These are phyloP conservation scores for Cephalopholis sonnerati DNA, from an alignment of 2,113 vertebrate genomes.

Conservation along the genomic window DNA sequence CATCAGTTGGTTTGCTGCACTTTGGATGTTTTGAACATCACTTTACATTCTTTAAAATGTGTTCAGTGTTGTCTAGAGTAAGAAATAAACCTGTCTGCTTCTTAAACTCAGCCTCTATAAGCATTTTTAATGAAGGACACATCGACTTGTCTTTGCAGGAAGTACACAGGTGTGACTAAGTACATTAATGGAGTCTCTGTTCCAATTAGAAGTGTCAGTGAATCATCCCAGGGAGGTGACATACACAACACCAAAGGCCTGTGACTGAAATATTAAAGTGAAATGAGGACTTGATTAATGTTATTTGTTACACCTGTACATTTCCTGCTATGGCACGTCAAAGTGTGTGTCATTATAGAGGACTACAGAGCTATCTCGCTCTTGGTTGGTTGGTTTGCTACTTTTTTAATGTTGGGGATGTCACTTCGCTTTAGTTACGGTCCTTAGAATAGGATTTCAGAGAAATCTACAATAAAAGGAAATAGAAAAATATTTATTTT, in stretches of 20 bases:
- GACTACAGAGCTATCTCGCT: background rate
- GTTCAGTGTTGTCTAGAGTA: background rate
- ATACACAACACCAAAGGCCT: background rate
- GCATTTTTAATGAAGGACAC: conserved; percentile 1
- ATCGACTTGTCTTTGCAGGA: background rate
- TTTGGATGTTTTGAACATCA: background rate
- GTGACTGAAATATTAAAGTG: conserved; percentile 5
- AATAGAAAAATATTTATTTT: background rate
- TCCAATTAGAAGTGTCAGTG: conserved; percentile 9
- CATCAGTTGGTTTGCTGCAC: background rate
- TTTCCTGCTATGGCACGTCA: conserved; percentile 12
- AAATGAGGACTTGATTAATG: conserved; percentile 15
- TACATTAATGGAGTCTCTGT: conserved; percentile 18
- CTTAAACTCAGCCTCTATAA: background rate
- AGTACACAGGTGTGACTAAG: conserved; percentile 2
- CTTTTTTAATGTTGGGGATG: background rate
- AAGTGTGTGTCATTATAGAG: background rate
- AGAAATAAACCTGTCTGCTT: background rate
- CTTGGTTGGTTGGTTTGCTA: background rate
- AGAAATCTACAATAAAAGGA: background rate
- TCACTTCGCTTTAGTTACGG: background rate
- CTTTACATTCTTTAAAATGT: background rate
- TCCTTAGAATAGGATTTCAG: background rate
- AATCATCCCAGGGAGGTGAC: conserved; percentile 3
- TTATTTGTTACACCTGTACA: conserved; percentile 18